These are phyloP conservation scores for Eumeta japonica DNA, from an alignment of 1,140 invertebrate genomes.

Conservation along the genomic window DNA sequence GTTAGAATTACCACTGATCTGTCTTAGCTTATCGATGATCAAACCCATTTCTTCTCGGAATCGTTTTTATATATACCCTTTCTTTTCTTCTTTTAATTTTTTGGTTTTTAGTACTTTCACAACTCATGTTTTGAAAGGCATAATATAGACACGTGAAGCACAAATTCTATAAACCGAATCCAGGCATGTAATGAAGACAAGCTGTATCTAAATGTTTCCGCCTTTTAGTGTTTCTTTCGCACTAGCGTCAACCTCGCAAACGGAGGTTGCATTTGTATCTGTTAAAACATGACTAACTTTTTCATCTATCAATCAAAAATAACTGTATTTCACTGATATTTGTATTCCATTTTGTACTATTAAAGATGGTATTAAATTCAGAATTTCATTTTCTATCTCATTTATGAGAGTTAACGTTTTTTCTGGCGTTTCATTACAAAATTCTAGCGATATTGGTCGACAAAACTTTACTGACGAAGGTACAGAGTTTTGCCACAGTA, in stretches of 20 bases:
- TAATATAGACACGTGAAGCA: slow-evolving; percentile 14
- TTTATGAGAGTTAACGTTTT: background rate
- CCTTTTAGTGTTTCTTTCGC: background rate
- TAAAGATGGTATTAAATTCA: background rate
- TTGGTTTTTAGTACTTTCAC: slow-evolving; percentile 3
- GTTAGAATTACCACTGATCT: slow-evolving; percentile 22
- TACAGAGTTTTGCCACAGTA: slow-evolving; percentile 10
- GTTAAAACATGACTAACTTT: background rate
- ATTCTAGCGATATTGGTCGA: slow-evolving; percentile 10
- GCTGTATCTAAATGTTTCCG: slow-evolving; percentile 7
- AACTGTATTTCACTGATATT: background rate
- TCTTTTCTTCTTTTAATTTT: slow-evolving; percentile 7
- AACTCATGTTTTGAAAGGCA: slow-evolving; percentile 17
- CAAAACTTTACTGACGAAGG: slow-evolving; percentile 11
- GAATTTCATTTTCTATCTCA: background rate
- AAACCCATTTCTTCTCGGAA: slow-evolving; percentile 1
- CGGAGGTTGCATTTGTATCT: background rate
- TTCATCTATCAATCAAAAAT: background rate
- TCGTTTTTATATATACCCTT: background rate
- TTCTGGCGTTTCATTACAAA: slow-evolving; percentile 9
- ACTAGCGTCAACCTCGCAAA: background rate
- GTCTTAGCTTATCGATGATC: slow-evolving; percentile 6
- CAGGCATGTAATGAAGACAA: slow-evolving; percentile 19
- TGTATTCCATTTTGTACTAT: background rate
- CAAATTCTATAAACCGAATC: slow-evolving; percentile 18